A percentile compares a stretch with the other conserved stretches of the same genome.
phyloP scores from a whole-genome alignment of 1,140 invertebrate species.

The Asobara japonica region DNA sequence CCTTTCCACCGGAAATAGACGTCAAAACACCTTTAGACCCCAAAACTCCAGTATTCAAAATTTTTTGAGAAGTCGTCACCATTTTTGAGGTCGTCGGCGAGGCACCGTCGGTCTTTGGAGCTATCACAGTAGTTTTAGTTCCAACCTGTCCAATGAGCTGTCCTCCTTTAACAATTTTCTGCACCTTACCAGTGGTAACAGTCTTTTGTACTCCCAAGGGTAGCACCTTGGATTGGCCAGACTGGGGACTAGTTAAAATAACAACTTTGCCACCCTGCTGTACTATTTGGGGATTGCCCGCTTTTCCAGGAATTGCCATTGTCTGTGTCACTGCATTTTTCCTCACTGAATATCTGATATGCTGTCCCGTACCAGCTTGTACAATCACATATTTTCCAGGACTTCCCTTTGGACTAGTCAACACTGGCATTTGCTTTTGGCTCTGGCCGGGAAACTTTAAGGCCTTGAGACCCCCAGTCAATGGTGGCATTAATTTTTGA shows the following conservation, averaged over 20 bases:
- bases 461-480: constrained; percentile 52
- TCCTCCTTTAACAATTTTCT: constrained; percentile 65
- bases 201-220: constrained; percentile 53
- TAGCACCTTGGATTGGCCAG: constrained; percentile 53
- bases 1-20: constrained; percentile 44
- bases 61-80: constrained; percentile 49
- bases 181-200: constrained; percentile 49
- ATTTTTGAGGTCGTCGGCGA: constrained; percentile 66
- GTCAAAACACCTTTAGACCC: constrained; percentile 49
- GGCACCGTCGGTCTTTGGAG: constrained; percentile 47
- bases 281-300: constrained; percentile 56
- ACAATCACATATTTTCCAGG: constrained; percentile 73
- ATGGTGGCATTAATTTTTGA: constrained; percentile 56
- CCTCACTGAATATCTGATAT: constrained; percentile 56
- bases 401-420: constrained; percentile 57
- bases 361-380: constrained; percentile 62
- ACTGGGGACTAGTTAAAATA: constrained; percentile 55
- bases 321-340: constrained; percentile 50
- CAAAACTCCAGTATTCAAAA: constrained; percentile 49
- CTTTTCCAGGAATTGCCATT: constrained; percentile 47
- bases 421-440: constrained; percentile 43
- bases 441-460: constrained; percentile 52
- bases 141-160: constrained; percentile 49
- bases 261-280: constrained; percentile 60
- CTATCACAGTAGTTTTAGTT: constrained; percentile 65